A percentile compares a stretch with the other conserved stretches of the same genome.
phyloP scores from a whole-genome alignment of 2,888 invertebrate species.

The Pseudococcus jackbeardsleyi region DNA sequence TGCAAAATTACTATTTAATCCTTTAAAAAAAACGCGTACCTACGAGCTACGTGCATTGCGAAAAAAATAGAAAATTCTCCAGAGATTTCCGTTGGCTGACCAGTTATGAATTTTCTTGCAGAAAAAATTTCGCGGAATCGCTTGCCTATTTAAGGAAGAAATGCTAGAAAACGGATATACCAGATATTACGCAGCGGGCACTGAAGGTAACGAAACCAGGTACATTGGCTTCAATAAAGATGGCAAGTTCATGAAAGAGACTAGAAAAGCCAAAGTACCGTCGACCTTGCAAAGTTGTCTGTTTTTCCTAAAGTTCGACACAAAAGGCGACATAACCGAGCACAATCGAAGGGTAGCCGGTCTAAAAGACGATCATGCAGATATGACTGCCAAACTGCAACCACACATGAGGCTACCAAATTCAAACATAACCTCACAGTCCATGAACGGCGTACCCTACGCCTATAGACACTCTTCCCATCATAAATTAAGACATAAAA shows the following conservation, averaged over 20 bases:
- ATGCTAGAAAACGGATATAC: constrained; percentile 76
- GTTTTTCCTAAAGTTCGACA: constrained; percentile 77
- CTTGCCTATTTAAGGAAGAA: constrained; percentile 78
- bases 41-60: too few species aligned
- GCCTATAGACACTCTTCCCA: background rate
- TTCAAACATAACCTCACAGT: background rate
- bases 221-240: constrained; percentile 77
- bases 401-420: background rate
- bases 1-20: background rate
- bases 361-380: constrained; percentile 65
- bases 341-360: constrained; percentile 75
- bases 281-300: constrained; percentile 73
- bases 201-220: constrained; percentile 71
- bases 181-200: constrained; percentile 76
- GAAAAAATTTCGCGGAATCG: constrained; percentile 74
- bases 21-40: background rate
- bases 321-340: constrained; percentile 74
- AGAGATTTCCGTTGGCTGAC: background rate
- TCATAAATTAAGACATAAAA: constrained; percentile 56
- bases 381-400: constrained; percentile 50
- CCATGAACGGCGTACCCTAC: constrained; percentile 17
- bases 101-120: constrained; percentile 66
- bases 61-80: background rate
- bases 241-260: constrained; percentile 73
- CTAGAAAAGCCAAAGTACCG: constrained; percentile 70